A percentile compares a stretch with the other conserved stretches of the same genome.
Conservation (phyloP, 2,113 vertebrate species). For the Tyto alba region DNA sequence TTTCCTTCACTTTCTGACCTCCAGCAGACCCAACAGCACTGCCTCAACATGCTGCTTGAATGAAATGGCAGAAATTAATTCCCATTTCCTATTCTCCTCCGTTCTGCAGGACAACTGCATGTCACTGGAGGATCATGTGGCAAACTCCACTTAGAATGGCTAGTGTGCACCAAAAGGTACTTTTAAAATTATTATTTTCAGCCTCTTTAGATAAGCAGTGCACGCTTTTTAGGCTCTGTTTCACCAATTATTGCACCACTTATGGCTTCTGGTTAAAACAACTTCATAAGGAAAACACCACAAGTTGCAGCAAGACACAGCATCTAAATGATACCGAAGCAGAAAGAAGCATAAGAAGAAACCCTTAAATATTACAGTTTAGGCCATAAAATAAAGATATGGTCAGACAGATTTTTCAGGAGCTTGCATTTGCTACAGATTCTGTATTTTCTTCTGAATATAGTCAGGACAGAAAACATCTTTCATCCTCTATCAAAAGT, state of each 20-base stretch:
- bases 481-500: not conserved
- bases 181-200: not conserved
- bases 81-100: not conserved
- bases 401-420: not conserved
- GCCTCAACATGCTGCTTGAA: not conserved
- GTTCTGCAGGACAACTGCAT: fast-evolving
- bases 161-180: not conserved
- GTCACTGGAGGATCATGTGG: not conserved
- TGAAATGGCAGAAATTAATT: not conserved
- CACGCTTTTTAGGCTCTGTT: not conserved
- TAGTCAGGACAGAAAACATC: fast-evolving
- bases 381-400: not conserved
- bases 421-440: not conserved
- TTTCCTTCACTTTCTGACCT: not conserved
- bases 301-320: not conserved
- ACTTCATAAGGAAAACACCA: not conserved
- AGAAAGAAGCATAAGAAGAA: not conserved
- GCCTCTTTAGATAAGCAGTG: not conserved
- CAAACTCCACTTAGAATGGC: not conserved
- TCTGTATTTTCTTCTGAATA: not conserved
- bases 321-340: not conserved
- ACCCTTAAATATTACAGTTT: not conserved
- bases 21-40: not conserved
- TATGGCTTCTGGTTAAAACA: not conserved
- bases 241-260: not conserved